Conservation (phyloP, 2,888 invertebrate genomes). For the Halocaridina rubra region DNA sequence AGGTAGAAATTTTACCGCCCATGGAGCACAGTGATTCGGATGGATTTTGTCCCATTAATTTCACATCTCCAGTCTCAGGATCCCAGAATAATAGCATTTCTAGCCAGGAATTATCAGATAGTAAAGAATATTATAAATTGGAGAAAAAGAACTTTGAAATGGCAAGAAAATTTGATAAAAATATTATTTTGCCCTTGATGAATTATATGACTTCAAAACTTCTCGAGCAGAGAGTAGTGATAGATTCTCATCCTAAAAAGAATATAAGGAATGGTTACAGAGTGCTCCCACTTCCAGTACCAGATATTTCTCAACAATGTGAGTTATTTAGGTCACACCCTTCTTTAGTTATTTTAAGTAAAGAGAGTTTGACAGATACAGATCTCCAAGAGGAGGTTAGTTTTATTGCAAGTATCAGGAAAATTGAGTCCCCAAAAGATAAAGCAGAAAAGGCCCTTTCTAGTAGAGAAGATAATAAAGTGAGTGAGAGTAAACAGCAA, state of each 20-base stretch:
- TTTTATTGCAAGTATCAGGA: slow-evolving; percentile 24
- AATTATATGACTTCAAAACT: neutral
- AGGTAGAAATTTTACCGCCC: slow-evolving; percentile 60
- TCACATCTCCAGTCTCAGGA: neutral
- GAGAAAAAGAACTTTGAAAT: neutral
- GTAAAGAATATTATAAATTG: neutral
- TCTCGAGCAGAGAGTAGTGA: neutral
- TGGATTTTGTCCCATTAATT: slow-evolving; percentile 15
- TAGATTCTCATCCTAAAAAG: neutral
- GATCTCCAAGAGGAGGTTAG: neutral
- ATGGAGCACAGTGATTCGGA: neutral
- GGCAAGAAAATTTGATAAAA: neutral
- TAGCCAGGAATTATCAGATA: neutral
- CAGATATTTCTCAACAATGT: neutral
- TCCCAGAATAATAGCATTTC: neutral
- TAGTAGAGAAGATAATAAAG: neutral
- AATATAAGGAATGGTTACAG: slow-evolving; percentile 20
- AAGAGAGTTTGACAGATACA: slow-evolving; percentile 2
- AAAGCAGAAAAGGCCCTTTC: neutral
- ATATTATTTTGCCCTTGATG: neutral
- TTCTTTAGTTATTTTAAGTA: slow-evolving; percentile 41
- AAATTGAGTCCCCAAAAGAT: slow-evolving; percentile 28
- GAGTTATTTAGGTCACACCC: slow-evolving; percentile 27
- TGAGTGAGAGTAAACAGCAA: slow-evolving; percentile 24
- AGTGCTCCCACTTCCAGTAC: slow-evolving; percentile 17